phyloP scores from a whole-genome alignment of 1,140 invertebrate species.

The Helicorthomorpha holstii region DNA sequence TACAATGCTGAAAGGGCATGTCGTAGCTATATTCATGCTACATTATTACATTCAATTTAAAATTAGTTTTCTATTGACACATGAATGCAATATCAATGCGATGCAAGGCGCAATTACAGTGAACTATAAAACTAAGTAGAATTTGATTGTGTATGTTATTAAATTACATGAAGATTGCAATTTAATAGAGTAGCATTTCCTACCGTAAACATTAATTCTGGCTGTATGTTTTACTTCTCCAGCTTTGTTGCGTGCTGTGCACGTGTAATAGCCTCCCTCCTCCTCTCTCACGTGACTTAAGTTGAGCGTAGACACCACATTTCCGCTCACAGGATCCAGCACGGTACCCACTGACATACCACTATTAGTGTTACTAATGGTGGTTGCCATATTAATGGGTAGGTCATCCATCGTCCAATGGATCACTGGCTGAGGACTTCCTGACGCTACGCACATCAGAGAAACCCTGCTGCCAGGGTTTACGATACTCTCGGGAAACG shows the following conservation, averaged over 20 bases:
- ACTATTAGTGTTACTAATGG: not conserved
- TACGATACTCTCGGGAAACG: conserved; percentile 3
- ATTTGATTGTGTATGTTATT: too few relatives aligned
- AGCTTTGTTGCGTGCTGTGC: conserved; percentile 24
- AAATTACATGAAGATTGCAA: too few relatives aligned
- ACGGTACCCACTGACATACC: not conserved
- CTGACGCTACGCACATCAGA: conserved; percentile 13
- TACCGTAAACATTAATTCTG: conserved; percentile 29
- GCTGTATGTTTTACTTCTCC: conserved; percentile 20
- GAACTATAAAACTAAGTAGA: too few relatives aligned
- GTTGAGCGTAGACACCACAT: conserved; percentile 28
- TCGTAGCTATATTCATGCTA: too few relatives aligned
- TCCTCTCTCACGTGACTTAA: conserved; percentile 26
- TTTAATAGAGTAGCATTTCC: conserved; percentile 9
- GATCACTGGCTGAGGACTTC: conserved; percentile 12
- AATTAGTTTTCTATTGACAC: too few relatives aligned
- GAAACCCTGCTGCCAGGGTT: conserved; percentile 9
- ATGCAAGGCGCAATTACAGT: too few relatives aligned
- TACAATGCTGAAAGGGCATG: too few relatives aligned
- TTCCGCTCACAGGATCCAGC: conserved; percentile 16
- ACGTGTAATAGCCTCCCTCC: conserved; percentile 41
- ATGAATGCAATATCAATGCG: not conserved
- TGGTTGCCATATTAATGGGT: not conserved
- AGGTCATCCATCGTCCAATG: conserved; percentile 14
- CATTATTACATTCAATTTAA: too few relatives aligned